Evolutionary conservation across 2,113 vertebrate species (phyloP), one percentile per base, ranked within the genome.

Genomic region (Rynchops niger): DNA sequence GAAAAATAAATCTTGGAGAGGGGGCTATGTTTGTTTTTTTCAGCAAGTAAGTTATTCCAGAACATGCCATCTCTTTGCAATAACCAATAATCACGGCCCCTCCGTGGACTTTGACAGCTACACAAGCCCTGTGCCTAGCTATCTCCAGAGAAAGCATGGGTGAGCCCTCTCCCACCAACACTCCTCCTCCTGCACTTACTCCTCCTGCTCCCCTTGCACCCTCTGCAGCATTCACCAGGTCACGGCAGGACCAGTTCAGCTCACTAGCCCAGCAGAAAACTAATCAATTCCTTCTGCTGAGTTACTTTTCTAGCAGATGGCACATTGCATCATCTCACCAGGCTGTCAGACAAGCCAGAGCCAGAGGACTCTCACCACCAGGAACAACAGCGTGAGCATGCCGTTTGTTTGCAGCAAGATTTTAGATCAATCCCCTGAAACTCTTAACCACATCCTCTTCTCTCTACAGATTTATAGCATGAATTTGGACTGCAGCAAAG

Each of bases 301-400:
- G 45, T 5, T 65, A 34, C 30, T 80, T 77, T 92, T 81, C 67
- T 95, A 81, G 93, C 88, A 95, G 76, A 90, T 92, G 80, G 94
- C 91, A 81, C 62, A 58, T 70, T 66, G 53, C 82, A 88, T 77
- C 80, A 92, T 27, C 59, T 92, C 91, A 86, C 67, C 67, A 88
- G 29, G 34, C 80, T 88, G 76, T 58, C 86, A 83, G 25, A 73
- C 45, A 62, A 77, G 45, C 45, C 36, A 21, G 29, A 72, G 32
- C 42, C 56, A 74, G 49, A 86, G 42, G 25, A 20, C 8, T 81
- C 49, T 61, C 59, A 45, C 27, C 56, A 90, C 25, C 2, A 2
- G 29, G 14, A 18, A 13, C 32, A 61, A 3, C 12, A 18, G 14
- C 4, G 15, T 69, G 36, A 86, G 26, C 36, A n/a, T 0, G 10